Evolutionary conservation across 2,113 vertebrate species (phyloP), one percentile per base, ranked within the genome.

Genomic region (Vidua macroura): DNA sequence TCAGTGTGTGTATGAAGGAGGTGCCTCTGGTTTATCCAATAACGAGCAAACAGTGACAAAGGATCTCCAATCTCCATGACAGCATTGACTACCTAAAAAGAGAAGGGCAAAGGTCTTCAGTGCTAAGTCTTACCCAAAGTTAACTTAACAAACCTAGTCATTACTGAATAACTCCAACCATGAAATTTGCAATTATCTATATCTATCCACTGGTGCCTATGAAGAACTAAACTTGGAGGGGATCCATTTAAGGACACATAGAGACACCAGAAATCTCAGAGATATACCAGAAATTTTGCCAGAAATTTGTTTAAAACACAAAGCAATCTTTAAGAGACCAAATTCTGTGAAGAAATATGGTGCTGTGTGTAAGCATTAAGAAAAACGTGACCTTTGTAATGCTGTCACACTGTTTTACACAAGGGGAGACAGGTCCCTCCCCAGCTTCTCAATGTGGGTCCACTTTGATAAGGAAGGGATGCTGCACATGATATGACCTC

Each of bases 41-140:
- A 81, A 76, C 0, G 1, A 93, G 56, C 60, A 72, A 88, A 90
- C 56, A 63, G 49, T 31, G 64, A 49, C 81, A 81, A 53, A 90
- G 25, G 25, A 48, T 28, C 69, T 78, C 56, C 83, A 97, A 15
- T 51, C 56, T 23, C 1, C 74, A 44, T 28, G 82, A 53, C 55
- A 70, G 60, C 64, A 15, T 1, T 48, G n/a, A 35, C 52, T 33
- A 53, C 64, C 91, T 81, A 37, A 81, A 88, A 90, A 37, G 56
- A 88, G 28, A 63, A 84, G 75, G 41, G 33, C 83, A 88, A 96
- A 96, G 92, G 73, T 94, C 87, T 66, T 75, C n/a, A n/a, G 76
- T 64, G 60, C 63, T 66, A 67, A 73, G 51, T 69, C 81, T 74
- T 72, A 69, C 31, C 56, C 72, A 63, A 85, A 92, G 56, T 72